phyloP scores from a whole-genome alignment of 2,113 vertebrate species.

The Equus quagga region DNA sequence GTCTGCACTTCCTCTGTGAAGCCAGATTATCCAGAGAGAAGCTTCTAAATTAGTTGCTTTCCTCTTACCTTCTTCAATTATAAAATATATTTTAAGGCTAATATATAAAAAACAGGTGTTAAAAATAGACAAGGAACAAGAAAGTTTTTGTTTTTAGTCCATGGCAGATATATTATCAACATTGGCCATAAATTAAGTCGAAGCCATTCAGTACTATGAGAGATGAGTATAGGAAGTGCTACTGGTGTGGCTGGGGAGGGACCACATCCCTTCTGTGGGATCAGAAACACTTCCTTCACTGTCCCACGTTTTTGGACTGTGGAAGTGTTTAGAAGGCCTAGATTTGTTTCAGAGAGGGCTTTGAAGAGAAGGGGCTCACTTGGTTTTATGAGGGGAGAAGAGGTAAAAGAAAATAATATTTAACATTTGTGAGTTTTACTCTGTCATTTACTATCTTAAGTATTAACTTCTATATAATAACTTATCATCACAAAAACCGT shows the following conservation, averaged over 20 bases:
- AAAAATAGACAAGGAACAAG: background rate
- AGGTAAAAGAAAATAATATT: background rate
- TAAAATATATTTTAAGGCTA: background rate
- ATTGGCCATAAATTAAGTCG: background rate
- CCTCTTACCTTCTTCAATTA: background rate
- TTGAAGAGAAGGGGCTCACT: background rate
- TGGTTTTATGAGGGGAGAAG: background rate
- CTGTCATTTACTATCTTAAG: background rate
- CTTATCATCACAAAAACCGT: background rate
- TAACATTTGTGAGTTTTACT: background rate
- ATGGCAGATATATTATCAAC: background rate
- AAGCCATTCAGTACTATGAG: background rate
- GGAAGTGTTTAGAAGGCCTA: background rate
- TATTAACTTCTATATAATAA: background rate
- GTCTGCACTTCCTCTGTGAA: background rate
- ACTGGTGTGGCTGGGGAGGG: too few relatives aligned
- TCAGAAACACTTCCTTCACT: background rate
- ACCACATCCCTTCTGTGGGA: background rate
- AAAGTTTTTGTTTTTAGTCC: background rate
- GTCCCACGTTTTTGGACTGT: background rate
- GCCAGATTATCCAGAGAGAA: background rate
- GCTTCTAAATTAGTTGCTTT: background rate
- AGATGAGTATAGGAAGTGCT: background rate
- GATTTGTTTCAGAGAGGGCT: background rate
- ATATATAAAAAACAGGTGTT: background rate